Evolutionary conservation across 35 echinoderm and acorn worm genomes (phyloP), one percentile per base, ranked within the genome.

Genomic region (Apostichopus parvimensis): DNA sequence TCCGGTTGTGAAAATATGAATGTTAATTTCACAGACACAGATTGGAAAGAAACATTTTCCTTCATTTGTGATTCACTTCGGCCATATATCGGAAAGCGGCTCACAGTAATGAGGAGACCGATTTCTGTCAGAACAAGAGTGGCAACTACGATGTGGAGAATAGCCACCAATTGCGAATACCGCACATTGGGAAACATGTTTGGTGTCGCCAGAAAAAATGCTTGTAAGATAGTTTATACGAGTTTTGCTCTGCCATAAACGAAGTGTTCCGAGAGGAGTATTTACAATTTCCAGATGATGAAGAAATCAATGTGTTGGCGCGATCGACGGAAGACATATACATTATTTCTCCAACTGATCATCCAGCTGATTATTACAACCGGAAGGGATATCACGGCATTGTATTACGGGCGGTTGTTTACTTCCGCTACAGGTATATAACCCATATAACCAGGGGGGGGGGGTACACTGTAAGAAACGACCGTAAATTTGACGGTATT

Each of bases 261-360:
- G 68, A 73, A 12, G 68, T 73, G n/a, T 20, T 73, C 17, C 11
- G 68, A 14, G 13, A 73, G 4, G 13, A 73, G 17, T 73, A 73
- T 73, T 12, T 73, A 15, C 5, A 20, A 5, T 73, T 73, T 15
- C 68, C 68, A 12, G n/a, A 73, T 5, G 11, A 70, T 88, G 8
- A 91, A 12, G 13, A 73, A 17, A 15, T 73, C 1, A 52, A 79
- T 12, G 82, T 20, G 95, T 45, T 12, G 95, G 95, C 15, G 92
- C 92, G 9, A 93, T 96, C 53, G 95, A 96, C 80, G 92, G 87
- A 8, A 91, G 87, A 6, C 95, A 96, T 60, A 96, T 96, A 54
- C 95, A 91, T 96, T n/a, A 15, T 91, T 18, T 80, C 88, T 21
- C 95, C 92, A 12, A 54, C 78, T 4, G 72, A 93, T 2, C 71